These are phyloP conservation scores for Pachyramphus minor DNA, from an alignment of 2,113 vertebrate genomes.

Conservation along the genomic window DNA sequence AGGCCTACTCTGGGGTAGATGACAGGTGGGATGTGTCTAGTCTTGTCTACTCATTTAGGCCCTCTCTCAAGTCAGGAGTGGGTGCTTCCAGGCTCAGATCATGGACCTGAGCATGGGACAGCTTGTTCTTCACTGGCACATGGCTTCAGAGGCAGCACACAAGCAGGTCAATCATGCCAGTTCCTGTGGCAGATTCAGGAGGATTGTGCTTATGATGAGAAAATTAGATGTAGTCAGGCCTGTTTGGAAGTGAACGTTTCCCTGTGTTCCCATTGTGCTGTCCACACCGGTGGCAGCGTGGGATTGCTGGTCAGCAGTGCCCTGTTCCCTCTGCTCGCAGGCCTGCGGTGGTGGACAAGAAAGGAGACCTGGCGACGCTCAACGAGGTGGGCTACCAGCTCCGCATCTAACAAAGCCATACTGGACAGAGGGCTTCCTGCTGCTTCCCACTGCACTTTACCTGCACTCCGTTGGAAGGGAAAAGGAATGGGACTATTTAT, in stretches of 20 bases:
- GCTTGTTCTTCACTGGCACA: background rate
- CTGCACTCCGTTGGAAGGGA: conserved; percentile 35
- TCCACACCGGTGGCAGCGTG: rapidly evolving
- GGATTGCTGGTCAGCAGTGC: background rate
- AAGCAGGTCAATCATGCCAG: rapidly evolving
- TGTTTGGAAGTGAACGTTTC: background rate
- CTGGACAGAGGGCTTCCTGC: conserved; percentile 19
- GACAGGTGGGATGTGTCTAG: background rate
- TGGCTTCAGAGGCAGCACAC: background rate
- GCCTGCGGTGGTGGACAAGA: conserved; percentile 85
- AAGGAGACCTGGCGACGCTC: conserved; percentile 84
- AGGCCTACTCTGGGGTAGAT: background rate
- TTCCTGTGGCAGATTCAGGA: background rate
- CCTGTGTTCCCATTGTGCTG: background rate
- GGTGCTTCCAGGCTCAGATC: background rate
- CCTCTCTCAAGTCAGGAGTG: background rate
- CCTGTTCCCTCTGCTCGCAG: conserved; percentile 58
- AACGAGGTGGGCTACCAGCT: conserved; percentile 93
- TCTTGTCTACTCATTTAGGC: background rate
- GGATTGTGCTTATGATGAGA: rapidly evolving
- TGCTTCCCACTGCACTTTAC: conserved; percentile 73
- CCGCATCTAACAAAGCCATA: conserved; percentile 79
- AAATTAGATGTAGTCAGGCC: background rate
- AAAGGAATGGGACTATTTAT: conserved; percentile 54
- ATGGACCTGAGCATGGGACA: too few species aligned